Percentiles rank a stretch among this genome's conserved stretches.
Conservation (phyloP, 2,888 invertebrate species). For the Drosophila niveifrons region DNA sequence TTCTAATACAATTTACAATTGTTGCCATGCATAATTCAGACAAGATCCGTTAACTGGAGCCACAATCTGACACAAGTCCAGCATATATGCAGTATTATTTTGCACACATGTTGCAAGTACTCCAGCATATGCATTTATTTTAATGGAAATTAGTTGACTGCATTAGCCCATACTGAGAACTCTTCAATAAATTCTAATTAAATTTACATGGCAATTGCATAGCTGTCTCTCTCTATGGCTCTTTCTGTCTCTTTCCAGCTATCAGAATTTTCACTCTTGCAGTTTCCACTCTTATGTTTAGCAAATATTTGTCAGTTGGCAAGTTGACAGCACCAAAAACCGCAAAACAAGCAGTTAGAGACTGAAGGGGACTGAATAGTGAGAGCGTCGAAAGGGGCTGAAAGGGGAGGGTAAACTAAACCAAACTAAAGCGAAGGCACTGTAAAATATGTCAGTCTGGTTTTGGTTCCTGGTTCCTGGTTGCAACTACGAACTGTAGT, state of each 20-base stretch:
- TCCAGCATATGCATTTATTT: slow-evolving; percentile 51
- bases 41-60: slow-evolving; percentile 1
- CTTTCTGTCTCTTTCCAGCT: background rate
- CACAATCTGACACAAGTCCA: background rate
- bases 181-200: slow-evolving; percentile 72
- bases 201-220: slow-evolving; percentile 64
- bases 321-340: slow-evolving; percentile 76
- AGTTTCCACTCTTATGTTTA: slow-evolving; percentile 54
- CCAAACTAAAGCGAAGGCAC: slow-evolving; percentile 32
- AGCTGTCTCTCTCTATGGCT: slow-evolving; percentile 15
- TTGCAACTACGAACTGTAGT: slow-evolving; percentile 17
- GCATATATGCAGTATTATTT: slow-evolving; percentile 11
- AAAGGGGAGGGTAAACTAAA: background rate
- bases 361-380: background rate
- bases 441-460: slow-evolving; percentile 51
- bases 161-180: slow-evolving; percentile 48
- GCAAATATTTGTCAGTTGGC: slow-evolving; percentile 75
- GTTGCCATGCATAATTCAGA: background rate
- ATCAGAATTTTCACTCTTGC: slow-evolving; percentile 7
- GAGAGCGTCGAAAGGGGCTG: background rate
- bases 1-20: too few relatives aligned
- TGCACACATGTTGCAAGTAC: slow-evolving; percentile 8
- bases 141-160: slow-evolving; percentile 75
- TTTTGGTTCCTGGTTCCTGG: slow-evolving; percentile 41
- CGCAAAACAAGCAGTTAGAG: slow-evolving; percentile 55